Evolutionary conservation across 2,888 invertebrate genomes (phyloP), one percentile per base, ranked within the genome.

Genomic region (Synanthedon myopaeformis): DNA sequence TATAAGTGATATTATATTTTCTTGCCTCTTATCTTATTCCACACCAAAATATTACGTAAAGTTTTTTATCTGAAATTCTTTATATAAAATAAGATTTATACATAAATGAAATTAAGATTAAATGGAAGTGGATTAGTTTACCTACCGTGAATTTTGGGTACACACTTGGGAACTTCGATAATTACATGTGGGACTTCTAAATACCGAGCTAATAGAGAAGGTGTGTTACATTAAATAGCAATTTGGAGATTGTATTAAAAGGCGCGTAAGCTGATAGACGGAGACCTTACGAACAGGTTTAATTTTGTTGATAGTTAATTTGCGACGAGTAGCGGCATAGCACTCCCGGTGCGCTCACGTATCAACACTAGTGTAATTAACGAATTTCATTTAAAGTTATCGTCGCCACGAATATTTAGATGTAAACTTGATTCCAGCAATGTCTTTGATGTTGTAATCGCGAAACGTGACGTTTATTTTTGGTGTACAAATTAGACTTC

Each of bases 361-460:
- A 81, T 82, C 82, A 82, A 82, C 82, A 82, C 81, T 82, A 80
- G 66, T 74, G 75, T 84, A 84, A 85, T 84, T 84, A 85, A 76
- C 68, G 74, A 73, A 79, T 79, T 58, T 84, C 79, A 76, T 85
- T 81, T 82, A 83, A 81, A 79, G 76, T 78, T 81, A 73, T 74
- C 69, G 70, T 63, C 63, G 62, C 8, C 10, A 35, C 51, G 67
- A 67, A 67, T 69, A 73, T 76, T 76, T 75, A 59, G 72, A 62
- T 54, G 54, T 45, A 42, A 49, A 17, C 14, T 23, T 51, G 49
- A 49, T 19, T 23, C 49, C 14, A 19, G 17, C 17, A 10, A 49
- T 51, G 51, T 28, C 52, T 54, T 58, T 58, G 58, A 58, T 57
- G 56, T 58, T 35, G 35, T 35, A 35, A 10, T 35, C 2, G 35